Conservation (phyloP, 2,888 invertebrate species). For the Lasioglossum morio region DNA sequence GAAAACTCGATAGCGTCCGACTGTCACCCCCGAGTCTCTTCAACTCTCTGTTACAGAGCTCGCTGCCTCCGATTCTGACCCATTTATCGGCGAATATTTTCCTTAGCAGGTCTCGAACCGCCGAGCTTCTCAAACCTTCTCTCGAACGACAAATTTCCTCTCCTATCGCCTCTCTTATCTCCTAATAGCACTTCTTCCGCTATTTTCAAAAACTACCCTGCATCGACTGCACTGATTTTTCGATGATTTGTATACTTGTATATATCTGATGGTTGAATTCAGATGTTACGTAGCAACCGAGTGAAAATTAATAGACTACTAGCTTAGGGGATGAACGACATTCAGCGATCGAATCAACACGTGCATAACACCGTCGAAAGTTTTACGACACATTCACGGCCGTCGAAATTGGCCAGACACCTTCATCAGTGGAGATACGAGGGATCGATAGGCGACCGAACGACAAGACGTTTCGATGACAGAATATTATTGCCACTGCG, state of each 20-base stretch:
- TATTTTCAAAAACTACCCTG: background rate
- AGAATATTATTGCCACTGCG: background rate
- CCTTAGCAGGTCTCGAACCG: conserved; percentile 1
- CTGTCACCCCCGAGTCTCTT: conserved; percentile 10
- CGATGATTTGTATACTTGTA: background rate
- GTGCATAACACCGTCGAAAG: background rate
- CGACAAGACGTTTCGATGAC: background rate
- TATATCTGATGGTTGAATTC: background rate
- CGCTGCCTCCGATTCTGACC: background rate
- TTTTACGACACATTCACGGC: background rate
- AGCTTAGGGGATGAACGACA: background rate
- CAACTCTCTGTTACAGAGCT: background rate
- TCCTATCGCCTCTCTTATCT: background rate
- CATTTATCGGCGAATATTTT: conserved; percentile 1
- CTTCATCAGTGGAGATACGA: background rate
- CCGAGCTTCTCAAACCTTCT: background rate
- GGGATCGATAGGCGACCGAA: background rate
- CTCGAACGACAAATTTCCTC: background rate
- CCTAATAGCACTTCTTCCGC: background rate
- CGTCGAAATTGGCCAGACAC: background rate
- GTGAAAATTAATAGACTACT: background rate
- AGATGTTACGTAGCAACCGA: background rate
- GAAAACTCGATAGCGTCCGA: conserved; percentile 37
- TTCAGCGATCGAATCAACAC: background rate
- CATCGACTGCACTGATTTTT: background rate